These are phyloP conservation scores for Melanostoma mellinum DNA, from an alignment of 2,888 invertebrate species.

Conservation along the genomic window DNA sequence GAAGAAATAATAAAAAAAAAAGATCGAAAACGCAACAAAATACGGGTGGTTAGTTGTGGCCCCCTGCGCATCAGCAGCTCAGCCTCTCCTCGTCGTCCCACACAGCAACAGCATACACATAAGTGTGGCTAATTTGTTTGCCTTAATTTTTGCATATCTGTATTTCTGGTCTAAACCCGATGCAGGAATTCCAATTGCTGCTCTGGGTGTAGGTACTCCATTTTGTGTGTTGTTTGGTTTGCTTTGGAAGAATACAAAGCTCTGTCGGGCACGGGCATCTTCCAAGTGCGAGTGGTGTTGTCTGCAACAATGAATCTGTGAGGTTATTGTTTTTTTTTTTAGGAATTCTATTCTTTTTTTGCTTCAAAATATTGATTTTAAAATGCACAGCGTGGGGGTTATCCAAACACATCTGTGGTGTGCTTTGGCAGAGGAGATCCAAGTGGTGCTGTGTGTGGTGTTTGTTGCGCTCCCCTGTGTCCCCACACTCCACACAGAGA, in stretches of 20 bases:
- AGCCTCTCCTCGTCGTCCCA: not conserved
- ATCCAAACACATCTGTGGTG: conserved; percentile 18
- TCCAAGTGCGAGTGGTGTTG: not conserved
- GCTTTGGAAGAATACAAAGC: conserved; percentile 26
- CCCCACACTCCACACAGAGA: conserved; percentile 18
- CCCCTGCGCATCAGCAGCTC: conserved; percentile 31
- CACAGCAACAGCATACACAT: conserved; percentile 16
- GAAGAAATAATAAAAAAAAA: conserved; percentile 16
- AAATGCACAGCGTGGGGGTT: conserved; percentile 63
- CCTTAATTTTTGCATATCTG: conserved; percentile 44
- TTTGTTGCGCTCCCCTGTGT: conserved; percentile 17
- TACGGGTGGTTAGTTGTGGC: conserved; percentile 32
- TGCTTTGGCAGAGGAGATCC: not conserved
- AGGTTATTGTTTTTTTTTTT: conserved; percentile 3
- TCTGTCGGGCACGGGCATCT: conserved; percentile 36
- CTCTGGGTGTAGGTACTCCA: conserved; percentile 40
- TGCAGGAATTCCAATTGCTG: conserved; percentile 22
- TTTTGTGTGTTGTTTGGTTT: conserved; percentile 41
- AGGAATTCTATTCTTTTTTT: conserved; percentile 15
- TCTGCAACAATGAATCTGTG: conserved; percentile 48
- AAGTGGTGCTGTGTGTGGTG: not conserved
- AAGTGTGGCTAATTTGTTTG: conserved; percentile 30
- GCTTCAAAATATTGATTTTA: conserved; percentile 55
- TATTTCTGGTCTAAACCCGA: conserved; percentile 17
- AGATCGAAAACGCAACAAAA: conserved; percentile 36